A percentile compares a stretch with the other conserved stretches of the same genome.
Evolutionary conservation across 2,797 vertebrate genomes (phyloP).

Genomic region (Lerista edwardsae): DNA sequence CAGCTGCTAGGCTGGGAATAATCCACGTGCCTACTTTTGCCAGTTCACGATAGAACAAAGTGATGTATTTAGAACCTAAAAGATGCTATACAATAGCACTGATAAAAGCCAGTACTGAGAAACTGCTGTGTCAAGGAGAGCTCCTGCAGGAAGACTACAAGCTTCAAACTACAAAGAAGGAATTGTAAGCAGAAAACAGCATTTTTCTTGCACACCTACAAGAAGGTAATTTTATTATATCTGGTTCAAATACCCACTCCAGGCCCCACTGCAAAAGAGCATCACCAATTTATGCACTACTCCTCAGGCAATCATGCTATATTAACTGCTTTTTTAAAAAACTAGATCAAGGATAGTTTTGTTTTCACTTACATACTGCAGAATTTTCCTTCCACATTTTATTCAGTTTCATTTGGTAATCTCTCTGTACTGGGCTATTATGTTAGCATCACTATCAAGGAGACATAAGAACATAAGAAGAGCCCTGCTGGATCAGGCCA

Average conservation of each 20-base stretch:
- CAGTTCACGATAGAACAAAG: background rate
- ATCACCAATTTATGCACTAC: background rate
- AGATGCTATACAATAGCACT: rapidly evolving
- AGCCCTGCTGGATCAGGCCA: too few species aligned
- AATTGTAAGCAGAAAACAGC: background rate
- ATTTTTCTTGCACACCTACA: background rate
- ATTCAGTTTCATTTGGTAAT: background rate
- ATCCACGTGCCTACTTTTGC: background rate
- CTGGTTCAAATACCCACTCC: background rate
- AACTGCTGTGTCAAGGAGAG: background rate
- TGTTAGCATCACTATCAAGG: background rate
- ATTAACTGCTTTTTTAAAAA: background rate
- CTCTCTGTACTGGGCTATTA: background rate
- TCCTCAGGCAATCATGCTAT: background rate
- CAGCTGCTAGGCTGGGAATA: background rate
- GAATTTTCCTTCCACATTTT: background rate
- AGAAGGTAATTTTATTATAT: background rate
- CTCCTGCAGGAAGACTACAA: background rate
- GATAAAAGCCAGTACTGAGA: background rate
- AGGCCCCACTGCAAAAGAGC: background rate
- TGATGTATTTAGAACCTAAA: background rate
- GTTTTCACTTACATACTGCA: background rate
- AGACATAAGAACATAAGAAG: too few species aligned
- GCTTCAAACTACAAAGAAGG: background rate
- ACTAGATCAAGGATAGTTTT: background rate